phyloP scores from a whole-genome alignment of 2,888 invertebrate species.

The Brassicogethes aeneus region DNA sequence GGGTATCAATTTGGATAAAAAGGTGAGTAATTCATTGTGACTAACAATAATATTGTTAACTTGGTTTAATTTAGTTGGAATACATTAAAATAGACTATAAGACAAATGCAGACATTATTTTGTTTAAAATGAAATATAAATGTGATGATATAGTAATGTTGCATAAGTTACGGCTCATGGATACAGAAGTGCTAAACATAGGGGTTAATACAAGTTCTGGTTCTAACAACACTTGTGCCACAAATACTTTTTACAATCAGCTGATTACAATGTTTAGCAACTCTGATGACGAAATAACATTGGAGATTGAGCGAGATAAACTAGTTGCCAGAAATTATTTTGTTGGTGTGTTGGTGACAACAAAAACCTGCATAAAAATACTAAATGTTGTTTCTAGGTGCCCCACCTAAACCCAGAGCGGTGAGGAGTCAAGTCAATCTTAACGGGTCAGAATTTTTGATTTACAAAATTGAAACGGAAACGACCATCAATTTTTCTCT shows the following conservation, averaged over 20 bases:
- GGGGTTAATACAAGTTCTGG: conserved; percentile 45
- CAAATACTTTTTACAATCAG: conserved; percentile 51
- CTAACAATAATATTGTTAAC: too few relatives aligned
- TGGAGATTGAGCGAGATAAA: conserved; percentile 56
- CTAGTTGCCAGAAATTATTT: conserved; percentile 70
- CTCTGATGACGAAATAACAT: conserved; percentile 72
- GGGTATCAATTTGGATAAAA: conserved; percentile 57
- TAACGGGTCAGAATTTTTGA: conserved; percentile 63
- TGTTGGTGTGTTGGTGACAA: conserved; percentile 43
- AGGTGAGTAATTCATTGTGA: conserved; percentile 33
- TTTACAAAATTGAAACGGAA: conserved; percentile 54
- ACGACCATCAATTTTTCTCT: conserved; percentile 75
- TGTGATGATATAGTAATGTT: conserved; percentile 68
- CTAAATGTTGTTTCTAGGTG: conserved; percentile 25
- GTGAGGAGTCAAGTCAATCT: conserved; percentile 58
- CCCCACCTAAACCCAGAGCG: conserved; percentile 31
- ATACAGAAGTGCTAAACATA: conserved; percentile 72
- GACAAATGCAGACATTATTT: conserved; percentile 56
- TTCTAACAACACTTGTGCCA: conserved; percentile 39
- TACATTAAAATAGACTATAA: conserved; percentile 67
- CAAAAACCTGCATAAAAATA: conserved; percentile 3
- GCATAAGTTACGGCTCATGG: conserved; percentile 69
- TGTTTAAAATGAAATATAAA: conserved; percentile 71
- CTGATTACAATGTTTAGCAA: conserved; percentile 72
- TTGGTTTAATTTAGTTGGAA: conserved; percentile 54